Evolutionary conservation across 2,797 vertebrate species (phyloP), one percentile per base, ranked within the genome.

Genomic region (Onychomys torridus): DNA sequence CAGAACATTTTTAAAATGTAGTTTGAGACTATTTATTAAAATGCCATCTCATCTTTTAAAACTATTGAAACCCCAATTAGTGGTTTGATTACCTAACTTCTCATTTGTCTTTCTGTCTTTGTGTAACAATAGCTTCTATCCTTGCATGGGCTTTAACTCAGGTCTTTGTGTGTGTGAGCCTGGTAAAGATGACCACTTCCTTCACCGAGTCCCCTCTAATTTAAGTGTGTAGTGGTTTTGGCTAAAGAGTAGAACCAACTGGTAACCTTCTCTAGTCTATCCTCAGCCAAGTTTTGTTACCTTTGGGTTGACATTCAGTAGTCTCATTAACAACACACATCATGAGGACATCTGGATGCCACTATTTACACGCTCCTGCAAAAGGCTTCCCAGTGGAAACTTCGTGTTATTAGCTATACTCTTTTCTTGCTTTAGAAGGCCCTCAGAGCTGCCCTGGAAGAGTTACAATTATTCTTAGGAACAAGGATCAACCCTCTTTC

Each of bases 181-280:
- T 95, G 89, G 94, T 63, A 3, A 92, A 83, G 83, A 63, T 92
- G 92, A 87, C 75, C 76, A 40, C 69, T 89, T 89, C 71, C 85
- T 94, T 97, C 52, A 29, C 6, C 61, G 89, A 95, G 75, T 96
- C 96, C 90, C 89, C 40, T 83, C 63, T 95, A 46, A 83, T 89
- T 92, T 96, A 94, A 89, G 59, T 81, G 12, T 92, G 14, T 37
- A 27, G 32, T 95, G 49, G 65, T 95, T 97, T 94, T 32, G 49
- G n/a, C 86, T 92, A 90, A 63, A 65, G 59, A 94, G 16, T 40
- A 52, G 65, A 78, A 78, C 46, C 81, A 90, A 86, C 79, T 17
- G 63, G 77, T 94, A 87, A 61, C 87, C 87, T 96, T 97, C 90
- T 93, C 78, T 95, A 73, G 95, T 94, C 78, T 94, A 61, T 97